Conservation (phyloP, 2,113 vertebrate species). For the Prolemur simus region DNA sequence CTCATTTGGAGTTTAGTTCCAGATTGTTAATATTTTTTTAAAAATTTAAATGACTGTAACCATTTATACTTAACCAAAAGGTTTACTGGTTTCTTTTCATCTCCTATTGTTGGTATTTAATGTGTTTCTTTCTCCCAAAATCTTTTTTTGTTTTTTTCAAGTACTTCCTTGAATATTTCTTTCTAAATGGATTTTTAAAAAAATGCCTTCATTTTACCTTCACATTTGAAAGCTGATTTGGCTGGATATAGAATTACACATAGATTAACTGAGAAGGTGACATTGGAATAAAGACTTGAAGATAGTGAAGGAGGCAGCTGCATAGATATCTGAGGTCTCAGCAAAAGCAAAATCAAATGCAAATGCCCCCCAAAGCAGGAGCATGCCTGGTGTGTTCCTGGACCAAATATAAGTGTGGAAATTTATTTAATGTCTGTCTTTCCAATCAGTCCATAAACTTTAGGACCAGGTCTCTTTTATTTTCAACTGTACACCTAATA, state of each 20-base stretch:
- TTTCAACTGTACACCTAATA: background rate
- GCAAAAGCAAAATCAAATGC: background rate
- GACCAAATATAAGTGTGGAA: background rate
- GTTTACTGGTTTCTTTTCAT: background rate
- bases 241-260: background rate
- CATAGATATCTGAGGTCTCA: background rate
- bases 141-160: background rate
- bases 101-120: background rate
- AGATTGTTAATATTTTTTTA: background rate
- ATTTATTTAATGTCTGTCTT: background rate
- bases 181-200: background rate
- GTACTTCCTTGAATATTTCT: background rate
- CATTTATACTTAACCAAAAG: background rate
- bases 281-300: background rate
- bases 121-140: background rate
- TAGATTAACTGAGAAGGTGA: background rate
- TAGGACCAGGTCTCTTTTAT: background rate
- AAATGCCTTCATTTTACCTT: background rate
- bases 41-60: background rate
- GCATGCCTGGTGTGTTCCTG: no score
- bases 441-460: background rate
- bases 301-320: background rate
- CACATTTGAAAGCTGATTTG: background rate
- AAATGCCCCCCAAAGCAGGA: background rate
- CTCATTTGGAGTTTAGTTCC: background rate